These are phyloP conservation scores for Agriopis marginaria DNA, from an alignment of 2,888 invertebrate genomes.

Conservation along the genomic window DNA sequence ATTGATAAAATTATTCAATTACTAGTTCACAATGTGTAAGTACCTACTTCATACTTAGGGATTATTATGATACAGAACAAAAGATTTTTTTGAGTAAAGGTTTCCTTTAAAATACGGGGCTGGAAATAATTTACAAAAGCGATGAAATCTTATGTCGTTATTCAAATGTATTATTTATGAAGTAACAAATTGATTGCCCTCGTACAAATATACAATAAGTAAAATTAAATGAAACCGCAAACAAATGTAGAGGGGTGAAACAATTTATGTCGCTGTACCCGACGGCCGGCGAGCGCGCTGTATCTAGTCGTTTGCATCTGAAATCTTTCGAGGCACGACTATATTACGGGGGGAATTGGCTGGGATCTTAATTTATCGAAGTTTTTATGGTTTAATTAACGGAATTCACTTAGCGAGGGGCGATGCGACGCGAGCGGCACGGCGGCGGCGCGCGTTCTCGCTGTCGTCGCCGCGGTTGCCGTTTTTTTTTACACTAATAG, in stretches of 20 bases:
- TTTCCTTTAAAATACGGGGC: not conserved
- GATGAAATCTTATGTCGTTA: conserved; percentile 15
- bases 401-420: conserved; percentile 83
- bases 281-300: conserved; percentile 54
- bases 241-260: conserved; percentile 71
- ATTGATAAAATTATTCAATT: too few species aligned
- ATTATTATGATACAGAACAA: not conserved
- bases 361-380: conserved; percentile 87
- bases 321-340: conserved; percentile 79
- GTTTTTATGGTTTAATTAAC: conserved; percentile 88
- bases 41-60: not conserved
- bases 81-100: not conserved
- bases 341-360: conserved; percentile 85
- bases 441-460: conserved; percentile 46
- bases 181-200: conserved; percentile 29
- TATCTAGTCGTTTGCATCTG: conserved; percentile 85
- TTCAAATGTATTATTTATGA: conserved; percentile 25
- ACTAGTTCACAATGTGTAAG: too few species aligned
- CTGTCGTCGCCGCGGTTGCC: conserved; percentile 49
- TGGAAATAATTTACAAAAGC: conserved; percentile 5
- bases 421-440: conserved; percentile 51
- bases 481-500: conserved; percentile 71
- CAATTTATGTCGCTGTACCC: conserved; percentile 72
- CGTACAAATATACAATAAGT: conserved; percentile 65
- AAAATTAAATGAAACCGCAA: conserved; percentile 77